These are phyloP conservation scores for Rhinopomastus cyanomelas DNA, from an alignment of 2,113 vertebrate genomes.

Conservation along the genomic window DNA sequence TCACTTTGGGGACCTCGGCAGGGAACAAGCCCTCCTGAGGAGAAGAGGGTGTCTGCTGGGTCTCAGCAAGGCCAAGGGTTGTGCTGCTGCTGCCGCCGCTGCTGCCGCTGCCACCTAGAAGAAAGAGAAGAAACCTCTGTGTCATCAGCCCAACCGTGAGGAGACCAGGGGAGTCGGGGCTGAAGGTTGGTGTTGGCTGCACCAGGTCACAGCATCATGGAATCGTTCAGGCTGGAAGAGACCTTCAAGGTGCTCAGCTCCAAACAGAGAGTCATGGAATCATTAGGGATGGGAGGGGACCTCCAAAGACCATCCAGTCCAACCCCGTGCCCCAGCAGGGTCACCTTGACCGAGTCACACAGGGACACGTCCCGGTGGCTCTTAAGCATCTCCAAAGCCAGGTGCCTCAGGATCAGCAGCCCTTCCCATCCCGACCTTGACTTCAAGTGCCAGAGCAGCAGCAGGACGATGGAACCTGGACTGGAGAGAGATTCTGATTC, in stretches of 20 bases:
- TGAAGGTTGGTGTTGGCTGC: background rate
- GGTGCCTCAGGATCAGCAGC: too few relatives aligned
- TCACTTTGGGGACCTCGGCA: background rate
- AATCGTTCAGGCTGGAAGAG: background rate
- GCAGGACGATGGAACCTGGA: accelerated
- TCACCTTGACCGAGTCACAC: too few relatives aligned
- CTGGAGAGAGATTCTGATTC: background rate
- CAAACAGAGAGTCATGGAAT: too few relatives aligned
- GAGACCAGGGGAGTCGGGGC: background rate
- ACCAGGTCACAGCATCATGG: background rate
- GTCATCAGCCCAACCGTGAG: background rate
- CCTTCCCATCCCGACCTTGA: too few relatives aligned
- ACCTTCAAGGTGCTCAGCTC: too few relatives aligned
- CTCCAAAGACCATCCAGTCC: too few relatives aligned
- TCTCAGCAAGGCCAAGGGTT: accelerated
- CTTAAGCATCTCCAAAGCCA: too few relatives aligned
- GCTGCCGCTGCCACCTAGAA: background rate
- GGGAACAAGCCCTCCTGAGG: background rate
- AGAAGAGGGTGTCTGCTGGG: background rate
- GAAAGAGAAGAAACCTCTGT: background rate
- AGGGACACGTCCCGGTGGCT: too few relatives aligned
- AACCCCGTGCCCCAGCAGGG: too few relatives aligned
- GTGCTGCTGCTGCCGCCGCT: accelerated
- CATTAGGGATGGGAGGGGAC: too few relatives aligned
- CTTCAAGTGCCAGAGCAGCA: background rate